phyloP scores from a whole-genome alignment of 1,140 invertebrate species.

The Aculops lycopersici region DNA sequence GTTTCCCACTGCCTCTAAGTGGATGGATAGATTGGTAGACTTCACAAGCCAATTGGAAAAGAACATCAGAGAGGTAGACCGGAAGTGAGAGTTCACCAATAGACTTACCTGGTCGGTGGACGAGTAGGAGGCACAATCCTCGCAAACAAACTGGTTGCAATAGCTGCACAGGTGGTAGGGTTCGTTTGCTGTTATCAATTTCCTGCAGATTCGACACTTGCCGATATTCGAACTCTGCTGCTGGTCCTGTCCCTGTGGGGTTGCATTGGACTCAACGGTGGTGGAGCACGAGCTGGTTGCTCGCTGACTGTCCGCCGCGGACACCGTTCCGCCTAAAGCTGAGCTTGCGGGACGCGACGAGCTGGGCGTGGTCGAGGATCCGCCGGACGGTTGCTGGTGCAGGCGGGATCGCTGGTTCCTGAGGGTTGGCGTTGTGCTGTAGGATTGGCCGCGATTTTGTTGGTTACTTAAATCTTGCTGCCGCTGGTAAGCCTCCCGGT shows the following conservation, averaged over 20 bases:
- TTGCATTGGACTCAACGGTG: not conserved
- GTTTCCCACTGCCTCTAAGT: too few relatives aligned
- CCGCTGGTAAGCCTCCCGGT: too few relatives aligned
- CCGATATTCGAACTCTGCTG: conserved; percentile 1
- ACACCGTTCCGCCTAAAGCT: too few relatives aligned
- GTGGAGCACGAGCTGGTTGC: not conserved
- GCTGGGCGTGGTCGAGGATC: not conserved
- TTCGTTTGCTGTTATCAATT: conserved; percentile 49
- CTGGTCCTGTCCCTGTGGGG: not conserved
- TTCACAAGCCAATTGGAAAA: too few relatives aligned
- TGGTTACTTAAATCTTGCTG: too few relatives aligned
- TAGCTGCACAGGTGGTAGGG: conserved; percentile 46
- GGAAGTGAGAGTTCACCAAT: too few relatives aligned
- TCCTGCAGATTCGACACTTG: conserved; percentile 41
- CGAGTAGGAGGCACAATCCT: conserved; percentile 61
- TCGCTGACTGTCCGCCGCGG: too few relatives aligned
- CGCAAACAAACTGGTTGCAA: conserved; percentile 55
- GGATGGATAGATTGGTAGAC: too few relatives aligned
- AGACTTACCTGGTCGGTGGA: conserved; percentile 1
- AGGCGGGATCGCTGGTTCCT: too few relatives aligned
- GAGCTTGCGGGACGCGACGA: not conserved
- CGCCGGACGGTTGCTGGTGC: not conserved
- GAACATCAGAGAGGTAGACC: too few relatives aligned
- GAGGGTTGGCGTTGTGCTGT: too few relatives aligned
- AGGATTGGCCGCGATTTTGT: too few relatives aligned